Percentiles rank a stretch among this genome's conserved stretches.
These are phyloP conservation scores for Xiphorhynchus elegans DNA, from an alignment of 2,113 vertebrate species.

Conservation along the genomic window DNA sequence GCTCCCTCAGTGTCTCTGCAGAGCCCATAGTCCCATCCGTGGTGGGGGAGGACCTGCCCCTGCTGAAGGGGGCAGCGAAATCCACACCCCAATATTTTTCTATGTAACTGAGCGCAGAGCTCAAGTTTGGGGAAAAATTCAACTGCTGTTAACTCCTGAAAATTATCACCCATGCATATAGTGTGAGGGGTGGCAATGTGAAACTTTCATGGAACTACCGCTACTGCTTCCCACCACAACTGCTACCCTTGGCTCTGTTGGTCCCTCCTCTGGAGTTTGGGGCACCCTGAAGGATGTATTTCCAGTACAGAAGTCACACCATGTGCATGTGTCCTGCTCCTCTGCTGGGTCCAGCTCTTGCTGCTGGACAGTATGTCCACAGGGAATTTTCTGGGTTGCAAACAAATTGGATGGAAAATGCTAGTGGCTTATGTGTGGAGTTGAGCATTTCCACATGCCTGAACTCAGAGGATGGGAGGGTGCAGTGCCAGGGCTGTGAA, in stretches of 20 bases:
- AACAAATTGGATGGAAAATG: background rate
- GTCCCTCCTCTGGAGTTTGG: background rate
- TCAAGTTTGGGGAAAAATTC: background rate
- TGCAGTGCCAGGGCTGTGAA: background rate
- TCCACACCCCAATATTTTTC: background rate
- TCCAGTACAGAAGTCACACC: background rate
- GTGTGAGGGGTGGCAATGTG: fast-evolving
- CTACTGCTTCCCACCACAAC: fast-evolving
- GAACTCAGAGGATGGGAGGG: fast-evolving
- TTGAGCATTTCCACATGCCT: background rate
- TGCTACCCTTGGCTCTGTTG: background rate
- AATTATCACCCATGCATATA: fast-evolving
- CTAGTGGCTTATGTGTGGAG: background rate
- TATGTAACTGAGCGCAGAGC: background rate
- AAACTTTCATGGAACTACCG: background rate
- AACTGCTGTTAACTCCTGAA: background rate
- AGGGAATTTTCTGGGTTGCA: background rate
- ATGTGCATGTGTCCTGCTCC: fast-evolving
- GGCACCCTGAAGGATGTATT: background rate
- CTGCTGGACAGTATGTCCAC: background rate
- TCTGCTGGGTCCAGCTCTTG: background rate
- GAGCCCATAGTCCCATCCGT: fast-evolving
- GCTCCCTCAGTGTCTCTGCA: background rate
- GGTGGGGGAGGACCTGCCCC: background rate
- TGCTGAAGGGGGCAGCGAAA: background rate